Percentiles rank a stretch among this genome's conserved stretches.
These are phyloP conservation scores for Drosophila lowei DNA, from an alignment of 1,140 invertebrate genomes.

Conservation along the genomic window DNA sequence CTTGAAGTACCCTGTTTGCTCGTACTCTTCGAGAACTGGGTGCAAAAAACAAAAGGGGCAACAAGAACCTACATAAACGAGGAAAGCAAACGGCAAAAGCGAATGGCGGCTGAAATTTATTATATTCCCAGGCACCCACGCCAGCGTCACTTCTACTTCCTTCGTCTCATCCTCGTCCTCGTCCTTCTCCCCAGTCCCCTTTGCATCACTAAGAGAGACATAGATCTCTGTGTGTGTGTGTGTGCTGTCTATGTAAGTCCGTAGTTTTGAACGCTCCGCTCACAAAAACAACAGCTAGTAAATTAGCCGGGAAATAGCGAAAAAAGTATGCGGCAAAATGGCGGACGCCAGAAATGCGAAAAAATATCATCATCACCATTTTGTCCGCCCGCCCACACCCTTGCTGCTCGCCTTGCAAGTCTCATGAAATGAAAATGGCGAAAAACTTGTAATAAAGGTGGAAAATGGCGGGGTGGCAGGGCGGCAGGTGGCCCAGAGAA, in stretches of 20 bases:
- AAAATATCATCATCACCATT: constrained; percentile 44
- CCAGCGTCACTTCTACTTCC: constrained; percentile 33
- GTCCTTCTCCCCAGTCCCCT: constrained; percentile 17
- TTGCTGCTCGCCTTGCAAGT: constrained; percentile 12
- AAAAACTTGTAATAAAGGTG: constrained; percentile 56
- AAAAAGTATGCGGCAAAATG: constrained; percentile 77
- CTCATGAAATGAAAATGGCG: constrained; percentile 51
- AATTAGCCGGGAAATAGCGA: constrained; percentile 77
- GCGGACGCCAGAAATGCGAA: constrained; percentile 71
- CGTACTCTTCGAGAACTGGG: constrained; percentile 12
- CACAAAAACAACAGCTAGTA: constrained; percentile 78
- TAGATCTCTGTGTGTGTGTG: constrained; percentile 50
- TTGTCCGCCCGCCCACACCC: constrained; percentile 8
- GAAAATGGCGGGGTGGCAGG: neutral
- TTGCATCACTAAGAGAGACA: constrained; percentile 69
- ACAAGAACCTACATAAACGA: constrained; percentile 28
- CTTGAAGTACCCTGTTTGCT: constrained; percentile 12
- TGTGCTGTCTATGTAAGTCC: constrained; percentile 9
- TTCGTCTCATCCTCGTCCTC: constrained; percentile 17
- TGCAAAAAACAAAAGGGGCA: constrained; percentile 25
- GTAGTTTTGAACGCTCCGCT: constrained; percentile 24
- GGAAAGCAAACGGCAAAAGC: constrained; percentile 75
- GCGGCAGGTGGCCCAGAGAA: neutral
- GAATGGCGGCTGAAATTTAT: constrained; percentile 73
- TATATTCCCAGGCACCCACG: constrained; percentile 64